Evolutionary conservation across 1,140 invertebrate genomes (phyloP).

Genomic region (Acyrthosiphon pisum): DNA sequence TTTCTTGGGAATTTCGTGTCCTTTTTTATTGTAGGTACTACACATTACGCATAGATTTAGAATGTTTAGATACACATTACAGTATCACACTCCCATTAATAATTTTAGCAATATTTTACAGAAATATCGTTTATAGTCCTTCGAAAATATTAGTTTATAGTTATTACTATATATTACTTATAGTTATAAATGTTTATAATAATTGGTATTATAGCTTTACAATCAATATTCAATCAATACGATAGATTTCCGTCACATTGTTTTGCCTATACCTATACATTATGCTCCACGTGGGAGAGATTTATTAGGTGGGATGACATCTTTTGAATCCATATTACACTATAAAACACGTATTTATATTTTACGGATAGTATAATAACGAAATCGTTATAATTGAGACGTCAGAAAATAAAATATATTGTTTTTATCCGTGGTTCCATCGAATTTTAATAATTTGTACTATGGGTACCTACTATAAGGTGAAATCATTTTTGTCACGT

Average conservation of each 20-base stretch:
- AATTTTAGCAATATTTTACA: too few species aligned
- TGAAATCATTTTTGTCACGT: slow-evolving; percentile 46
- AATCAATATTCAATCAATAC: background rate
- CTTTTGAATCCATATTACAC: background rate
- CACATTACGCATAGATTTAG: background rate
- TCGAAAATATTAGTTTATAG: too few species aligned
- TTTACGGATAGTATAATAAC: background rate
- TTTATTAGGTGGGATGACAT: background rate
- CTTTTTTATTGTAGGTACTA: background rate
- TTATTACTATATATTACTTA: too few species aligned
- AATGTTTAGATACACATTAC: background rate
- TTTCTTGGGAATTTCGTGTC: background rate
- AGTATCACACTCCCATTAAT: too few species aligned
- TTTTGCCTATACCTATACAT: background rate
- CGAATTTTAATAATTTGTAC: slow-evolving; percentile 34
- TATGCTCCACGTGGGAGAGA: background rate
- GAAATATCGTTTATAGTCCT: too few species aligned
- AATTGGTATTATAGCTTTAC: background rate
- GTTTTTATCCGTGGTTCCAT: slow-evolving; percentile 5
- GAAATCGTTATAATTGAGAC: background rate
- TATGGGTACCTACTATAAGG: background rate
- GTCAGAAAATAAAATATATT: slow-evolving; percentile 10
- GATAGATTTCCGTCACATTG: background rate
- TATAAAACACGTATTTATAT: slow-evolving; percentile 8
- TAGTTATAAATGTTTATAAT: background rate